Percentiles rank a stretch among this genome's conserved stretches.
These are phyloP conservation scores for Leptinotarsa lineolata DNA, from an alignment of 1,140 invertebrate genomes.

Conservation along the genomic window DNA sequence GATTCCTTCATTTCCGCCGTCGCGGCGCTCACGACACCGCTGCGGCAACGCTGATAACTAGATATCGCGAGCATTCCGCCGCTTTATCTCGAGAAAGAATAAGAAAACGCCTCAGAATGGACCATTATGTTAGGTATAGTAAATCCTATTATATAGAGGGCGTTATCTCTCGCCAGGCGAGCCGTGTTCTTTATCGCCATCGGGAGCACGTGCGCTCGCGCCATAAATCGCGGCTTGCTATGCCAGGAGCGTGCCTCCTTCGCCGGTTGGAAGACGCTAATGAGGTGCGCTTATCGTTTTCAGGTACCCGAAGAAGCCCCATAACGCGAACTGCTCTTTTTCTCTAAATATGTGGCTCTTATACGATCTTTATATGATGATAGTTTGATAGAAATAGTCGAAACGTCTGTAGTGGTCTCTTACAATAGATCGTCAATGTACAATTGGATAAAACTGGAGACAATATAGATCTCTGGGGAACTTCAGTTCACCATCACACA, in stretches of 20 bases:
- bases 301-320: too few species aligned
- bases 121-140: constrained; percentile 58
- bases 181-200: constrained; percentile 54
- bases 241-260: constrained; percentile 26
- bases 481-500: too few species aligned
- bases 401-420: too few species aligned
- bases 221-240: constrained; percentile 50
- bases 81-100: constrained; percentile 58
- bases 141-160: constrained; percentile 58
- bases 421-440: too few species aligned
- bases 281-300: too few species aligned
- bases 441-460: too few species aligned
- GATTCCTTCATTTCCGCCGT: constrained; percentile 56
- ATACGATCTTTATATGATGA: too few species aligned
- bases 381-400: too few species aligned
- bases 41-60: constrained; percentile 57
- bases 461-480: too few species aligned
- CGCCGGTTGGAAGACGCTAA: neutral
- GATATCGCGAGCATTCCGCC: constrained; percentile 57
- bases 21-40: constrained; percentile 43
- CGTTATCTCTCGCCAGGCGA: constrained; percentile 54
- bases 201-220: constrained; percentile 51
- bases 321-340: too few species aligned
- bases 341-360: too few species aligned
- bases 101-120: constrained; percentile 58